These are phyloP conservation scores for Anguilla megastoma DNA, from an alignment of 2,797 vertebrate species.

Conservation along the genomic window DNA sequence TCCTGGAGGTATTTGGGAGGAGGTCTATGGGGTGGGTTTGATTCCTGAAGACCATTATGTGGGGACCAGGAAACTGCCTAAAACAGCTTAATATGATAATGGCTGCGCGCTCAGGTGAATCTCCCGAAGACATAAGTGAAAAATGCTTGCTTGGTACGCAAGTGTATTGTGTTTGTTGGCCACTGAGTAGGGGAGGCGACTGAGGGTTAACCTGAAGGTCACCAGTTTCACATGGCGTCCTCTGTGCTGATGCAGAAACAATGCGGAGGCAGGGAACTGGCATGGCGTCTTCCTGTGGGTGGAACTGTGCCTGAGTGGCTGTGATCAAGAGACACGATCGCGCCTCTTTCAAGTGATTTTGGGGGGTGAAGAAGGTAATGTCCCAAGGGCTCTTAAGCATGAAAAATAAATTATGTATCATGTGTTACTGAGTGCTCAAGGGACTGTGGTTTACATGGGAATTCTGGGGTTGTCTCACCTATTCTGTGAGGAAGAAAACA, in stretches of 20 bases:
- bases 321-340: not conserved
- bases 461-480: not conserved
- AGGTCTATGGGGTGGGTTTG: not conserved
- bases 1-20: not conserved
- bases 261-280: slow-evolving; percentile 39
- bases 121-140: not conserved
- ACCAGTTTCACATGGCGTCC: slow-evolving; percentile 43
- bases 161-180: not conserved
- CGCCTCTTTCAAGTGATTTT: slow-evolving; percentile 1
- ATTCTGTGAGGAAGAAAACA: not conserved
- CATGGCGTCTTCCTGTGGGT: slow-evolving; percentile 24
- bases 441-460: not conserved
- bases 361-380: not conserved
- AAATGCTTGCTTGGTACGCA: not conserved
- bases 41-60: not conserved
- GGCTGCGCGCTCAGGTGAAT: not conserved
- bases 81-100: not conserved
- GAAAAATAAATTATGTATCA: not conserved
- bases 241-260: slow-evolving; percentile 38
- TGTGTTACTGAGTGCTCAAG: not conserved
- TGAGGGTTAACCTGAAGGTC: slow-evolving; percentile 45
- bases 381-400: not conserved
- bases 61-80: not conserved
- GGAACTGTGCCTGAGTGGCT: slow-evolving; percentile 24
- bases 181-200: slow-evolving; percentile 3